Evolutionary conservation across 2,888 invertebrate genomes (phyloP).

Genomic region (Dicranocentrus wangi): DNA sequence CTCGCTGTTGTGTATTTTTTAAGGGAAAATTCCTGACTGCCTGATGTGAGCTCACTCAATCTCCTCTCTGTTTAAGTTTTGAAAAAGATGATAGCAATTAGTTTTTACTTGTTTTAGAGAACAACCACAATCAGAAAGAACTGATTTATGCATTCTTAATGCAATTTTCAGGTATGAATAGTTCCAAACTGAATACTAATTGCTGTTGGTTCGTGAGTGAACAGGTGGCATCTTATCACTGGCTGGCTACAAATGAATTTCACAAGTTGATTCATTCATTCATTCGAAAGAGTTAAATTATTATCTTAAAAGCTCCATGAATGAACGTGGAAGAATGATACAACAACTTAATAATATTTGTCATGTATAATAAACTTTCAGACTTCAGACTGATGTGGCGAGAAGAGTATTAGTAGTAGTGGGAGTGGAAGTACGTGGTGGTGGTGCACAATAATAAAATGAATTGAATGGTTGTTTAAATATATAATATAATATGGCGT

Average conservation of each 20-base stretch:
- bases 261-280: conserved; percentile 1
- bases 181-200: conserved; percentile 27
- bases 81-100: conserved; percentile 10
- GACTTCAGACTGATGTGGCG: no score
- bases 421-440: neutral
- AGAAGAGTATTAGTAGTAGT: neutral
- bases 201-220: conserved; percentile 2
- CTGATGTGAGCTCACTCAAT: no score
- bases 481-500: neutral
- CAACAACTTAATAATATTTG: no score
- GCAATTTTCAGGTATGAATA: conserved; percentile 31
- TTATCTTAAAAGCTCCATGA: conserved; percentile 11
- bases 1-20: no score
- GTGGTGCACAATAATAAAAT: no score
- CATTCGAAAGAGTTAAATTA: neutral
- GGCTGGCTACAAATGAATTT: conserved; percentile 4
- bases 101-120: neutral
- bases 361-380: no score
- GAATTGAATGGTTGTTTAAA: neutral
- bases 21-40: no score
- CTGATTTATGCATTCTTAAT: conserved; percentile 17
- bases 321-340: conserved; percentile 8
- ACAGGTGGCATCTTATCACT: conserved; percentile 19
- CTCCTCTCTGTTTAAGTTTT: conserved; percentile 1
- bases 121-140: neutral